phyloP scores from a whole-genome alignment of 2,797 vertebrate genomes.

The Sardinella longiceps region DNA sequence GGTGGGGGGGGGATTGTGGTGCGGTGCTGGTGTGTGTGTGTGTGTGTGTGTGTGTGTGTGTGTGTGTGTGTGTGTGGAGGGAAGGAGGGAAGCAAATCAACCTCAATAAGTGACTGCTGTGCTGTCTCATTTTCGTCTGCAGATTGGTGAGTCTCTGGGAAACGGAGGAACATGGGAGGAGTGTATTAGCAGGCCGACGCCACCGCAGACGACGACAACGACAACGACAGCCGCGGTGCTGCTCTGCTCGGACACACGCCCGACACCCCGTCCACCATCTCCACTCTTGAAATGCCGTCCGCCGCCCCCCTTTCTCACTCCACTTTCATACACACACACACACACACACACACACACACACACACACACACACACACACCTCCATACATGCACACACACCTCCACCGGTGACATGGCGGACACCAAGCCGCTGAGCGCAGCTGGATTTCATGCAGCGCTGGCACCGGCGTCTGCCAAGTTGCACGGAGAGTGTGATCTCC shows the following conservation, averaged over 20 bases:
- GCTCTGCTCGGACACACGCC: not conserved
- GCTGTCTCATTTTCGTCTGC: conserved; percentile 42
- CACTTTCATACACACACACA: conserved; percentile 30
- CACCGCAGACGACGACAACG: not conserved
- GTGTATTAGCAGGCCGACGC: not conserved
- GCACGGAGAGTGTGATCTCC: conserved; percentile 6
- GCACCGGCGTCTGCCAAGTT: not conserved
- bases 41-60: not conserved
- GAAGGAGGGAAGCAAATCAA: conserved; percentile 38
- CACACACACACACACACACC: too few species aligned
- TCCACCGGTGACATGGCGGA: not conserved
- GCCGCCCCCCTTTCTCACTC: not conserved
- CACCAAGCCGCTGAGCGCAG: conserved; percentile 8
- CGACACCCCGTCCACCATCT: not conserved
- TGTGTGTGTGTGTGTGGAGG: not conserved
- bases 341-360: conserved; percentile 28
- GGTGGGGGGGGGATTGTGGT: conserved; percentile 11
- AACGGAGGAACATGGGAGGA: conserved; percentile 38
- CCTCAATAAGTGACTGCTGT: conserved; percentile 54
- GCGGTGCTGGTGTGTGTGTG: not conserved
- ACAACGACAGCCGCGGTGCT: not conserved
- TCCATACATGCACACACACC: conserved; percentile 19
- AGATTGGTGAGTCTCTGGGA: conserved; percentile 44
- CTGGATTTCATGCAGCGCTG: not conserved
- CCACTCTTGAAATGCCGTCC: conserved; percentile 28